Percentiles rank a stretch among this genome's conserved stretches.
Evolutionary conservation across 2,888 invertebrate genomes (phyloP).

Genomic region (Laothoe populi): DNA sequence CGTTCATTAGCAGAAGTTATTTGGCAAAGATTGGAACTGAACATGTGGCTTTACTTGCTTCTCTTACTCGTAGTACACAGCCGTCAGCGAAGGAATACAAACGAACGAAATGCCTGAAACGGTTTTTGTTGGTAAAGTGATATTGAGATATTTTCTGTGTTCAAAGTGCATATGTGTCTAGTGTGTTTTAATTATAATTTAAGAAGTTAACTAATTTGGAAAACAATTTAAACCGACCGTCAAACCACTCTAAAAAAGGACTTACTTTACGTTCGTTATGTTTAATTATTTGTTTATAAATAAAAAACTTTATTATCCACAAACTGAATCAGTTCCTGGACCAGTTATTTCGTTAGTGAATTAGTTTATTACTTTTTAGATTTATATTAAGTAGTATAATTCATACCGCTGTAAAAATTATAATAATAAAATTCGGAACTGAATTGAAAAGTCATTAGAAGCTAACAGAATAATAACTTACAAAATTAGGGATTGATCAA

Average conservation of each 20-base stretch:
- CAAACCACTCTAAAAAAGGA: not conserved
- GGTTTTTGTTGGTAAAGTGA: constrained; percentile 70
- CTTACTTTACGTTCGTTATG: no score
- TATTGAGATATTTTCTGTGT: constrained; percentile 33
- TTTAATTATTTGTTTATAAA: no score
- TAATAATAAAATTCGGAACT: no score
- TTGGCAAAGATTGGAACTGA: constrained; percentile 69
- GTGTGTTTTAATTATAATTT: constrained; percentile 24
- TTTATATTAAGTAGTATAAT: no score
- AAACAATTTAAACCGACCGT: not conserved
- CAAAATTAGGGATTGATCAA: no score
- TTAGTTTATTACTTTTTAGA: no score
- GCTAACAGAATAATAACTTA: no score
- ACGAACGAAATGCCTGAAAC: constrained; percentile 71
- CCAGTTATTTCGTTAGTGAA: no score
- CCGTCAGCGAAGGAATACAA: constrained; percentile 62
- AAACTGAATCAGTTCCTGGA: no score
- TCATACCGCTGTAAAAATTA: no score
- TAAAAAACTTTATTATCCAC: no score
- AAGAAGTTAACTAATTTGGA: not conserved
- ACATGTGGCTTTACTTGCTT: constrained; percentile 62
- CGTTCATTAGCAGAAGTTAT: constrained; percentile 67
- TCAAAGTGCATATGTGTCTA: constrained; percentile 28
- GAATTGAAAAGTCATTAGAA: no score
- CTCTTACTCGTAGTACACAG: constrained; percentile 64